Percentiles rank a stretch among this genome's conserved stretches.
phyloP scores from a whole-genome alignment of 2,113 vertebrate genomes.

The Thamnaconus septentrionalis region DNA sequence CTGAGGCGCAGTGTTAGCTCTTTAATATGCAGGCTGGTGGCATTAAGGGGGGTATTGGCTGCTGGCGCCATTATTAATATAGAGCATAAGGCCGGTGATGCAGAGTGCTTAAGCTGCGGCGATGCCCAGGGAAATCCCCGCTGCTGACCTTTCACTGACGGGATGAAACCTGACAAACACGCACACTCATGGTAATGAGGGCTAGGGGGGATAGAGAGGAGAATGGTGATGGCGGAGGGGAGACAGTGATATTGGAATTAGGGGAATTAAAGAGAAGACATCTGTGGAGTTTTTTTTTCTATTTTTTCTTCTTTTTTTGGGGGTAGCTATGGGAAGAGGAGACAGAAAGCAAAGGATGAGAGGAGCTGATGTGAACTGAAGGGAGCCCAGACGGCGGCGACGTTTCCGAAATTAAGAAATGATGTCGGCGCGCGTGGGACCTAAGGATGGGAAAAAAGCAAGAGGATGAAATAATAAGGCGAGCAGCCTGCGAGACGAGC shows the following conservation, averaged over 20 bases:
- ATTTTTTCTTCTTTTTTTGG: no score
- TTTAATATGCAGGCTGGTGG: conserved; percentile 66
- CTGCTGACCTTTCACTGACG: conserved; percentile 75
- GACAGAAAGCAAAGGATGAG: not conserved
- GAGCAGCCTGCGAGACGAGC: not conserved
- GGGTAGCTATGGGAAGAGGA: conserved; percentile 9
- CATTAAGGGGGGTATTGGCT: conserved; percentile 46
- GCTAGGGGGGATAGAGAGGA: conserved; percentile 30
- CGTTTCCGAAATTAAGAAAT: conserved; percentile 12
- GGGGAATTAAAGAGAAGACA: conserved; percentile 24
- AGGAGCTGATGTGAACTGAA: conserved; percentile 7
- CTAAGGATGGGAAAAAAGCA: not conserved
- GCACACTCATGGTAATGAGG: conserved; percentile 66
- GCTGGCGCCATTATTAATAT: conserved; percentile 62
- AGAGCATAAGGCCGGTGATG: conserved; percentile 65
- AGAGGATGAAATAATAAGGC: not conserved
- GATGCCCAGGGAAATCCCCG: conserved; percentile 73
- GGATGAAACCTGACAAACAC: conserved; percentile 72
- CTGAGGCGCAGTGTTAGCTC: conserved; percentile 45
- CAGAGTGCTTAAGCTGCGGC: conserved; percentile 64
- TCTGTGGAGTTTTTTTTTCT: no score
- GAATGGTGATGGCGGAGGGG: conserved; percentile 15
- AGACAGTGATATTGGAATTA: conserved; percentile 31
- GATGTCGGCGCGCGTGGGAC: not conserved
- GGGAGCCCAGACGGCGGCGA: conserved; percentile 1